These are phyloP conservation scores for Cirrhinus mrigala DNA, from an alignment of 2,797 vertebrate species.

Conservation along the genomic window DNA sequence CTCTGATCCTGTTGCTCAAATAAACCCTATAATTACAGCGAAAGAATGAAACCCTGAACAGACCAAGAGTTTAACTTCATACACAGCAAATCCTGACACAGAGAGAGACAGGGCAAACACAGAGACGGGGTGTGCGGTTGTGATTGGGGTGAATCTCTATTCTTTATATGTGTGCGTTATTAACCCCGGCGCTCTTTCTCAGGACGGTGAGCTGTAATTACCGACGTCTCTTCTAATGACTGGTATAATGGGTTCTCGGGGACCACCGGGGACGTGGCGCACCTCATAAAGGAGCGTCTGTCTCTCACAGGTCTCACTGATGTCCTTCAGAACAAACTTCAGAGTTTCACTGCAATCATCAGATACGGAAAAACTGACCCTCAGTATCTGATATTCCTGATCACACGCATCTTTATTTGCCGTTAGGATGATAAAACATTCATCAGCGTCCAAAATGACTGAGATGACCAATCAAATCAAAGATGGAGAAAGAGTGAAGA, in stretches of 20 bases:
- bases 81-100: slow-evolving; percentile 8
- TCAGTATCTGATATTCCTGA: background rate
- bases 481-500: background rate
- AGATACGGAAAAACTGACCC: background rate
- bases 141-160: background rate
- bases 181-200: slow-evolving; percentile 28
- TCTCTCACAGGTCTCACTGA: background rate
- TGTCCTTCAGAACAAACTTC: background rate
- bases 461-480: background rate
- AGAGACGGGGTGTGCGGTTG: background rate
- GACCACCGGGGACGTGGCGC: slow-evolving; percentile 23
- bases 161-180: slow-evolving; percentile 9
- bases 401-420: background rate
- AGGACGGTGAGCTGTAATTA: slow-evolving; percentile 30
- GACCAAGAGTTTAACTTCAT: background rate
- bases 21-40: slow-evolving; percentile 6
- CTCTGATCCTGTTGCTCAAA: slow-evolving; percentile 3
- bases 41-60: slow-evolving; percentile 12
- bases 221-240: background rate
- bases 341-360: background rate
- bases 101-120: background rate
- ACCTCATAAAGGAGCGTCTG: slow-evolving; percentile 1
- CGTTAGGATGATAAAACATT: background rate
- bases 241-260: background rate
- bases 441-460: background rate